Base-by-base conservation (phyloP, 1,140 invertebrate species). In the Mactra quadrangularis region DNA sequence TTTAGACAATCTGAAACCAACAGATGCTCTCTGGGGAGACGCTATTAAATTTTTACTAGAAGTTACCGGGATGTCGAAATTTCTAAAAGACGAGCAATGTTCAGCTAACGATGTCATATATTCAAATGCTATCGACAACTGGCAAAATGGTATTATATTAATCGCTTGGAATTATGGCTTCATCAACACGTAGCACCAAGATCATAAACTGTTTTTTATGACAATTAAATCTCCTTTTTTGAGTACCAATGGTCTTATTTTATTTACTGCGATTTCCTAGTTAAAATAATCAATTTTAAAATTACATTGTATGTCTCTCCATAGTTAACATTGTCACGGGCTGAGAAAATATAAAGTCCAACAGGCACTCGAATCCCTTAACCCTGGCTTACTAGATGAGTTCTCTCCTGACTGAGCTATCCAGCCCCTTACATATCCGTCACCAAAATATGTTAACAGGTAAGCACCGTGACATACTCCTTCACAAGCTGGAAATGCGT, bases 131-230 rank as follows among this genome's bases (percentile, higher is more conserved):
- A 22, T 47, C 22, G 57, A 60, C n/a, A n/a, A 31, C 4, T 76
- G 72, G 72, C 60, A 60, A 9, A 76, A 62, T 60, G 72, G 72
- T 76, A 72, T 17, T 22, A 9, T 66, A 31, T 25, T 1, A 62
- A 31, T 4, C 25, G 25, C 25, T 9, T 27, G 27, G 25, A n/a
- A 17, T 29, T 35, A 22, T 41, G 3, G 27, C 3, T 29, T n/a
- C 3, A 17, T 60, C 15, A 3, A 31, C 4, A 27, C 27, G 3
- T 15, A 29, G 25, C 17, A 3, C 57, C 6, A 31, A 27, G 3
- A 27, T 31, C 13, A 60, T 27, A 27, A 7, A 9, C 13, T 27
- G 31, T 29, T 27, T 15, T 27, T 13, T n/a, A 7, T 27, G 2
- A 27, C 3, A 60, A 7, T 60, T 60, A 6, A 31, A 29, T 11